Evolutionary conservation across 2,888 invertebrate genomes (phyloP).

Genomic region (Hirtodrosophila confusa): DNA sequence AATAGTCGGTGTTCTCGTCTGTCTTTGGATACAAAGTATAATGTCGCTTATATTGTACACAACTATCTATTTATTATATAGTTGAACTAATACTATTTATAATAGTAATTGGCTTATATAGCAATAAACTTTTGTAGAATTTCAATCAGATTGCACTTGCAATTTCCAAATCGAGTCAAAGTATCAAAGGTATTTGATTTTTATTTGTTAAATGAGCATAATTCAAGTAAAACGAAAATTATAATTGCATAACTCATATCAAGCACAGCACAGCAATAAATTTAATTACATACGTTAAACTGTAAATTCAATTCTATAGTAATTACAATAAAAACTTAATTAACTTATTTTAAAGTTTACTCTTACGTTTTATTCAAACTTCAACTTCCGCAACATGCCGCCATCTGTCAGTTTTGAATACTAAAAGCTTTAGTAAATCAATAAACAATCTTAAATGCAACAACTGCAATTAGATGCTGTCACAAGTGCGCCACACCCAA

Average conservation of each 20-base stretch:
- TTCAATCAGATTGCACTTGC: constrained; percentile 57
- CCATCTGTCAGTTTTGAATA: constrained; percentile 21
- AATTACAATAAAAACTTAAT: constrained; percentile 52
- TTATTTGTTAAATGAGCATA: constrained; percentile 29
- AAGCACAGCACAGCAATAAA: constrained; percentile 49
- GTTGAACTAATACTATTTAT: constrained; percentile 48
- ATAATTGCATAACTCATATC: constrained; percentile 57
- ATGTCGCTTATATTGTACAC: constrained; percentile 47
- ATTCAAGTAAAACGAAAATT: constrained; percentile 21
- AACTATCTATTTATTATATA: constrained; percentile 23
- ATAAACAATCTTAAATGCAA: constrained; percentile 7
- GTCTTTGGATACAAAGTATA: constrained; percentile 18
- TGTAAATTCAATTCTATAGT: constrained; percentile 61
- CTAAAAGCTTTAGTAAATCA: constrained; percentile 5
- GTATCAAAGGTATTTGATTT: constrained; percentile 13
- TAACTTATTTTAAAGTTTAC: constrained; percentile 18
- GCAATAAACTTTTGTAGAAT: constrained; percentile 46
- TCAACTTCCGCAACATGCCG: constrained; percentile 21
- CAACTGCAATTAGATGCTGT: constrained; percentile 16
- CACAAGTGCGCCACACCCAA: constrained; percentile 36
- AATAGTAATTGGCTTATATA: constrained; percentile 51
- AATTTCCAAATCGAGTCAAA: constrained; percentile 13
- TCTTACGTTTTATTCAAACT: not conserved
- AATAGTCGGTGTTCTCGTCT: constrained; percentile 35
- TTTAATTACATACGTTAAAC: constrained; percentile 60